Conservation (phyloP, 1,140 invertebrate genomes). For the Samia ricini region DNA sequence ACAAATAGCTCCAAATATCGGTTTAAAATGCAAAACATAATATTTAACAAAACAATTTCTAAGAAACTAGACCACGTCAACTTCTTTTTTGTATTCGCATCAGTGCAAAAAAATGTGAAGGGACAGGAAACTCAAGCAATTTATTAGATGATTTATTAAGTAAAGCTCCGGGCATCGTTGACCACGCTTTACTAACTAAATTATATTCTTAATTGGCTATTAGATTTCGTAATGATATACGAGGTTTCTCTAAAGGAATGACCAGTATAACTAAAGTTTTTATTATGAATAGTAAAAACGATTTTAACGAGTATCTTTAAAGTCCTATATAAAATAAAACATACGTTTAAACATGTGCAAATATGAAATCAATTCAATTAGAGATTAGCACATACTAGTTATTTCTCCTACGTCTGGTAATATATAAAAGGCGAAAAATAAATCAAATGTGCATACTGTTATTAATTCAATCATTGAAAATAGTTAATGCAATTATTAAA, state of each 20-base stretch:
- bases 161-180: slow-evolving; percentile 3
- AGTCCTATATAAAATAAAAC: too few relatives aligned
- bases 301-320: neutral
- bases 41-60: neutral
- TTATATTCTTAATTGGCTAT: slow-evolving; percentile 39
- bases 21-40: neutral
- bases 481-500: too few relatives aligned
- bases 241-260: neutral
- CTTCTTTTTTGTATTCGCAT: neutral
- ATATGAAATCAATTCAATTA: too few relatives aligned
- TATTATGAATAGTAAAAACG: slow-evolving; percentile 4
- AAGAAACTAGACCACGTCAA: neutral
- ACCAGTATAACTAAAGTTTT: neutral
- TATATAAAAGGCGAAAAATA: too few relatives aligned
- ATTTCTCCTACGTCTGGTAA: too few relatives aligned
- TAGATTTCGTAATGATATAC: slow-evolving; percentile 14
- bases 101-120: slow-evolving; percentile 15
- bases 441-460: too few relatives aligned
- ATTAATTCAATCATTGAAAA: too few relatives aligned
- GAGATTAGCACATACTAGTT: too few relatives aligned
- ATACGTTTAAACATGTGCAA: too few relatives aligned
- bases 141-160: slow-evolving; percentile 39
- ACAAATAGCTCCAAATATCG: neutral
- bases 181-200: slow-evolving; percentile 28
- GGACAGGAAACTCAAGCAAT: slow-evolving; percentile 36